Evolutionary conservation across 2,888 invertebrate genomes (phyloP).

Genomic region (Microplitis manilae): DNA sequence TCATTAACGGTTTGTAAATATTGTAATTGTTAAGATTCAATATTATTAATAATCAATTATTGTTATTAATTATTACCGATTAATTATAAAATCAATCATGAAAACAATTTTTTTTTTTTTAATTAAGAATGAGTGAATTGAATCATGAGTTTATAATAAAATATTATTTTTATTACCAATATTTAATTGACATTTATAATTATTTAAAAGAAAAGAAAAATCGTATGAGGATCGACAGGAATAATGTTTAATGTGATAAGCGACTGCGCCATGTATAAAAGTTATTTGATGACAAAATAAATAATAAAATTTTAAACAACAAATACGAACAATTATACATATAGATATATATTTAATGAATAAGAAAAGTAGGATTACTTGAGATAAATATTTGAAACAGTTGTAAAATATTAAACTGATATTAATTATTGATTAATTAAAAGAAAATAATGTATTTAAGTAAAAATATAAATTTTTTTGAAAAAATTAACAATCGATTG

Average conservation of each 20-base stretch:
- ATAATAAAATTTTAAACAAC: not conserved
- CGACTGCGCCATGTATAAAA: slow-evolving; percentile 1
- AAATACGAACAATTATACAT: not conserved
- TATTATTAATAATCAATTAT: not conserved
- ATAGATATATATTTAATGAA: not conserved
- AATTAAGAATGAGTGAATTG: not conserved
- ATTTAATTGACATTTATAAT: not conserved
- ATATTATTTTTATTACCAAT: not conserved
- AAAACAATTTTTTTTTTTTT: not conserved
- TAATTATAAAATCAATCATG: not conserved
- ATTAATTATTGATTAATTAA: not conserved
- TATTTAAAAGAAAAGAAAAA: not conserved
- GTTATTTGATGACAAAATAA: not conserved
- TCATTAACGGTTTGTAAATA: not conserved
- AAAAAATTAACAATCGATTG: too few species aligned
- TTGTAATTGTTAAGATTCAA: not conserved
- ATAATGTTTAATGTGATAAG: not conserved
- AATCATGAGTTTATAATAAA: not conserved
- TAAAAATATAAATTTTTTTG: too few species aligned
- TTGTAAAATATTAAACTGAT: too few species aligned
- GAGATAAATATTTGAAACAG: too few species aligned
- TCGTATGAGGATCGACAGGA: not conserved
- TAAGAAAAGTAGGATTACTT: not conserved
- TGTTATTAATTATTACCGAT: not conserved
- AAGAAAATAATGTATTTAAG: too few species aligned